Evolutionary conservation across 2,797 vertebrate species (phyloP).

Genomic region (Varecia variegata): DNA sequence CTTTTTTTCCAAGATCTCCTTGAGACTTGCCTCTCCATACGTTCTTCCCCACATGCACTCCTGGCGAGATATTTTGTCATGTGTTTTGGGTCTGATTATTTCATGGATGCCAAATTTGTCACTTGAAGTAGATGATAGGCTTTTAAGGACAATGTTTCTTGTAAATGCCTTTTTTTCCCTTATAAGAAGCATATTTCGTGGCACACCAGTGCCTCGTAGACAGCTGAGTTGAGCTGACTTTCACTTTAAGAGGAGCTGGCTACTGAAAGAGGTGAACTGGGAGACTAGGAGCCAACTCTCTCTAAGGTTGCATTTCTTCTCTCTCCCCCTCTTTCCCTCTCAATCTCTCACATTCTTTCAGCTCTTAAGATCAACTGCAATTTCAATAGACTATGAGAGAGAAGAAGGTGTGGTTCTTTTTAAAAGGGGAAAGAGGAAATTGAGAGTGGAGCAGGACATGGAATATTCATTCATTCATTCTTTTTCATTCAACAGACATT

Average conservation of each 20-base stretch:
- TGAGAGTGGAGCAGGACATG: neutral
- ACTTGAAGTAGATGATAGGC: too few relatives aligned
- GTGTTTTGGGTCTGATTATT: neutral
- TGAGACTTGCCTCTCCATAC: neutral
- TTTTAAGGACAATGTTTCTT: neutral
- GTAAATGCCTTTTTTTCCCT: neutral
- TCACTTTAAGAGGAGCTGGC: neutral
- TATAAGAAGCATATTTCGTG: neutral
- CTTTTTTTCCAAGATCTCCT: neutral
- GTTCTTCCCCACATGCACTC: neutral
- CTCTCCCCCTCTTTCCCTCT: neutral
- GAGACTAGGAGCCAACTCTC: neutral
- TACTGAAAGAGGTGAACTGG: neutral
- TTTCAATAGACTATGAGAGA: neutral
- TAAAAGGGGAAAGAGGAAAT: neutral
- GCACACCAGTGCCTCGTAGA: neutral
- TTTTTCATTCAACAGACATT: neutral
- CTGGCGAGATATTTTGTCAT: neutral
- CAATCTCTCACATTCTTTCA: neutral
- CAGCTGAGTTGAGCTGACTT: neutral
- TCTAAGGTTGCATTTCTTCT: neutral
- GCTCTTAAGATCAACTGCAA: neutral
- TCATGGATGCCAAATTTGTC: neutral
- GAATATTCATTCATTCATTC: neutral
- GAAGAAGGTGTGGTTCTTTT: neutral